Evolutionary conservation across 2,888 invertebrate species (phyloP), one percentile per base, ranked within the genome.

Genomic region (Coelopa pilipes): DNA sequence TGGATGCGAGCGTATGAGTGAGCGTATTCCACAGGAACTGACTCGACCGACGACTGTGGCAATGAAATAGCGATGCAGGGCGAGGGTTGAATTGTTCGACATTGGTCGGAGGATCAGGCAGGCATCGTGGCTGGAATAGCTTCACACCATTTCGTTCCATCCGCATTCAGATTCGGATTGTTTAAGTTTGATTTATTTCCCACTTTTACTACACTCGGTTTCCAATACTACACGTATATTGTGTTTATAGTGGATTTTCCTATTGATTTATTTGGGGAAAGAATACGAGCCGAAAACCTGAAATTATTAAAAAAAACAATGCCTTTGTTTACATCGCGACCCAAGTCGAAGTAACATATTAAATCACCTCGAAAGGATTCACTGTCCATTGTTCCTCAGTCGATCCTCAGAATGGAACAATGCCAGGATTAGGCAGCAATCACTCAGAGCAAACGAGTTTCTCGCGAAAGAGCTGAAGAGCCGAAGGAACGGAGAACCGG

Each of bases 231-330:
- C 9, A n/a, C 53, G 10, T 15, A 5, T 17, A n/a, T 15, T 57
- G 21, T 70, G 45, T 60, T 9, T 60, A 65, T 62, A 17, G 71
- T 73, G 70, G 59, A 7, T 50, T 59, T 71, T 72, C 73, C 73
- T 70, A 75, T 74, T 66, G 70, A 74, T 69, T 15, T 63, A 67
- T 72, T 70, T 72, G 72, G 74, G 65, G 72, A 74, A 70, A 74
- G 66, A 74, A 68, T 68, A 75, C 63, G 74, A 17, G 19, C 72
- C 53, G 57, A 67, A 15, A 57, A 19, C 21, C 34, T 34, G 34
- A 34, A 34, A 4, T 34, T 2, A 34, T 34, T 34, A 34, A 34
- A 34, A 34, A 34, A 34, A 34, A 2, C n/a, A n/a, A 7, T 7
- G 34, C 34, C 34, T 34, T 34, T 34, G 34, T 34, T 34, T 34